These are phyloP conservation scores for Carollia perspicillata DNA, from an alignment of 2,113 vertebrate genomes.

Conservation along the genomic window DNA sequence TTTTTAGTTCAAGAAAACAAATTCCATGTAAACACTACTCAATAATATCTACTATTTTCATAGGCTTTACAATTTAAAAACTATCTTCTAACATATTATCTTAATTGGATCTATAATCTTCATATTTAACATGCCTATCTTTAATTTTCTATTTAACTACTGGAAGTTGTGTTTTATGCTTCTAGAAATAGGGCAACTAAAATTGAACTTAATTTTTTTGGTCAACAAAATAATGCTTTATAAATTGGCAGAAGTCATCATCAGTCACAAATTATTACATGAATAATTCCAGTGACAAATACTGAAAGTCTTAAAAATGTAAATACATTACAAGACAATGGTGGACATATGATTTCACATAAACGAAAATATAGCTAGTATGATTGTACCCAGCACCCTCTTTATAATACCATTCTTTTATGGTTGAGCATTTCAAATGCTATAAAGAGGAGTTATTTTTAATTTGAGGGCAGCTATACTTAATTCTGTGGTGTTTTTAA, in stretches of 20 bases:
- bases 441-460: constrained; percentile 65
- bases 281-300: constrained; percentile 72
- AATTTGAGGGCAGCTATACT: constrained; percentile 64
- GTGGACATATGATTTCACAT: constrained; percentile 81
- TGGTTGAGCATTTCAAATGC: constrained; percentile 62
- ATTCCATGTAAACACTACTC: constrained; percentile 20
- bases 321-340: constrained; percentile 77
- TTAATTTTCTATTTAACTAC: constrained; percentile 24
- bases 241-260: constrained; percentile 47
- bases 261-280: constrained; percentile 62
- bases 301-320: constrained; percentile 81
- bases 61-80: constrained; percentile 36
- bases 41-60: constrained; percentile 38
- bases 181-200: constrained; percentile 54
- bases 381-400: constrained; percentile 85
- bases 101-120: constrained; percentile 27
- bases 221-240: constrained; percentile 50
- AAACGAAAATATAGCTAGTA: constrained; percentile 80
- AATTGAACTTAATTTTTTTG: constrained; percentile 28
- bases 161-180: constrained; percentile 47
- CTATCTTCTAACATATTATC: neutral
- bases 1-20: constrained; percentile 40
- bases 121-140: neutral
- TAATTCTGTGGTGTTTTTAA: constrained; percentile 62
- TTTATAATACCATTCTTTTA: constrained; percentile 84